phyloP scores from a whole-genome alignment of 64 coral and sea anemone species.

The Hydrozoanthus tunicans region DNA sequence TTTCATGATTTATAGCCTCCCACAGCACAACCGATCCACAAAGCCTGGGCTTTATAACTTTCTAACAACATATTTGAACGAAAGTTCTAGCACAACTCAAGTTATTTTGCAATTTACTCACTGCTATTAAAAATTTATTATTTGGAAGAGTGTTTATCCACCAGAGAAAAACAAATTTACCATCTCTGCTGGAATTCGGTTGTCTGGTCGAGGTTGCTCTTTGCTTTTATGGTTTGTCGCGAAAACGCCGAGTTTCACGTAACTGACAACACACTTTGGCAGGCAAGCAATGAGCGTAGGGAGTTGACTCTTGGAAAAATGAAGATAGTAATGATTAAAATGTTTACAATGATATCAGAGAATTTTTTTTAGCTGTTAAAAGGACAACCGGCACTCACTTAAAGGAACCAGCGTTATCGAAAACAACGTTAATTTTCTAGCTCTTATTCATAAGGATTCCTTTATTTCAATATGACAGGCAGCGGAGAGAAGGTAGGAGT shows the following conservation, averaged over 20 bases:
- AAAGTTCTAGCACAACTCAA: neutral
- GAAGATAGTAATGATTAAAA: neutral
- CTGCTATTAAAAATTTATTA: conserved; percentile 40
- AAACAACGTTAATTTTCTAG: neutral
- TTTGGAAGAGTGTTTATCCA: conserved; percentile 28
- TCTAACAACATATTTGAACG: neutral
- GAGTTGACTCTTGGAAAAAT: neutral
- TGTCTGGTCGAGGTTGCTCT: neutral
- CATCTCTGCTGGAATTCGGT: neutral
- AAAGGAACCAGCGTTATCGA: neutral
- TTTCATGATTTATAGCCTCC: neutral
- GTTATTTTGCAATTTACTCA: neutral
- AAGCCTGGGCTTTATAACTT: neutral
- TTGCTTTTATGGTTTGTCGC: neutral
- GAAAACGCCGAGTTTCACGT: neutral
- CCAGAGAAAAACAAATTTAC: conserved; percentile 12
- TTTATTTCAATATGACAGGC: neutral
- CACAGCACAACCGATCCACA: no score
- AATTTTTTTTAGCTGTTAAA: neutral
- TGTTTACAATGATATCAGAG: neutral
- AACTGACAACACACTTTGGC: neutral
- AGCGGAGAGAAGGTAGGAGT: neutral
- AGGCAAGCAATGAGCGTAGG: neutral
- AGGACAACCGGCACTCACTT: neutral
- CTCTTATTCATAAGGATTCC: neutral